These are phyloP conservation scores for Drosophila nr. perissopoda DNA, from an alignment of 2,888 invertebrate species.

Conservation along the genomic window DNA sequence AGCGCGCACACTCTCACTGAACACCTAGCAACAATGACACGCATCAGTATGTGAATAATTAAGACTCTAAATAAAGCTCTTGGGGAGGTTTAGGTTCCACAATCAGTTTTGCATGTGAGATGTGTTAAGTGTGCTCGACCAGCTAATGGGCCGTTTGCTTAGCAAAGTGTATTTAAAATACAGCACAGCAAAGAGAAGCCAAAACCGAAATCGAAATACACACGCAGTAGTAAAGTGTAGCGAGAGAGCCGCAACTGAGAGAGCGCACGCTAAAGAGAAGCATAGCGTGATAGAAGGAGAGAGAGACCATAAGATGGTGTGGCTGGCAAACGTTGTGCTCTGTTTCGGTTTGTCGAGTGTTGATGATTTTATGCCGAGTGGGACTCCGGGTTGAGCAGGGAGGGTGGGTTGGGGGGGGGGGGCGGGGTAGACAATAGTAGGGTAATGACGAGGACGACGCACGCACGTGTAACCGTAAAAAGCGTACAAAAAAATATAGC, in stretches of 20 bases:
- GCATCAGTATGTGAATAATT: neutral
- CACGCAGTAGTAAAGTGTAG: constrained; percentile 37
- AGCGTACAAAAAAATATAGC: constrained; percentile 51
- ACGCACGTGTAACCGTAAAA: constrained; percentile 77
- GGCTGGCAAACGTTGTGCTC: constrained; percentile 54
- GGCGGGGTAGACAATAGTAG: constrained; percentile 18
- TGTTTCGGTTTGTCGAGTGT: constrained; percentile 59
- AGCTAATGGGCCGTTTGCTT: constrained; percentile 14
- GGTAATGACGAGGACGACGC: constrained; percentile 59
- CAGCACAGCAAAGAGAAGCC: constrained; percentile 32
- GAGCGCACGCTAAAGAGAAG: constrained; percentile 14
- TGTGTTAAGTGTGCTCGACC: neutral
- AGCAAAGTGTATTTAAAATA: constrained; percentile 34
- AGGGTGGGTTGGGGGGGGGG: neutral
- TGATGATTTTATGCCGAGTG: constrained; percentile 44
- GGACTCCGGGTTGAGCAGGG: neutral
- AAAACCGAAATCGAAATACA: constrained; percentile 56
- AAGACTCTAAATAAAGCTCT: no score
- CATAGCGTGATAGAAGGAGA: constrained; percentile 1
- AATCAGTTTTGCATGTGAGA: no score
- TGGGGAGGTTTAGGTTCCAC: neutral
- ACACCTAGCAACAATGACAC: neutral
- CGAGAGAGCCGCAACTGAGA: constrained; percentile 31
- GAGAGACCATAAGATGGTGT: constrained; percentile 27
- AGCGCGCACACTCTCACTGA: constrained; percentile 30